Evolutionary conservation across 2,113 vertebrate species (phyloP), one percentile per base, ranked within the genome.

Genomic region (Gavialis gangeticus): DNA sequence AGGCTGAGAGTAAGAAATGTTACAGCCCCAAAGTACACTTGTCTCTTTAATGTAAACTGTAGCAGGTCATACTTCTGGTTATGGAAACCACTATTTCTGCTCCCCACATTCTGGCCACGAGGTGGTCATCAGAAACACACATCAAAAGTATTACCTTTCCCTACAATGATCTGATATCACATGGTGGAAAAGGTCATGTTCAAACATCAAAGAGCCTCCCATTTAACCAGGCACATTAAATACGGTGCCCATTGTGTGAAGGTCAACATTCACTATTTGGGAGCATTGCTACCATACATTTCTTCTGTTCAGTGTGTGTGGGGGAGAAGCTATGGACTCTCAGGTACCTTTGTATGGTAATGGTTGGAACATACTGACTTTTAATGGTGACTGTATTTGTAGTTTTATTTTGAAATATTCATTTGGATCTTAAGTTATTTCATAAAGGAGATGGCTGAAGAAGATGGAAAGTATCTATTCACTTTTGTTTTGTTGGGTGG

Each of bases 51-150:
- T 86, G 94, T 69, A 64, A 75, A 2, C 27, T 91, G 10, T 54
- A 3, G 24, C 64, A 19, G 4, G 87, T 24, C 28, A 5, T 22
- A 62, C 76, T 79, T 18, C 30, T 10, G 12, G 57, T 55, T 60
- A 28, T 86, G 80, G 79, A 94, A 91, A 71, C 10, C 57, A 46
- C 84, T 64, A 2, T 34, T 94, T 84, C 46, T 77, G 64, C 92
- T 95, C 87, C 62, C 0, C 0, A 12, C 46, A 46, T 46, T 62
- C 69, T 89, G 75, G 77, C 75, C 95, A 86, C 91, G 75, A 78
- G 87, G 79, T 82, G 75, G 58, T 96, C 86, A 30, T 55, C 84
- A 66, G 18, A 93, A 85, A 84, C 94, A 87, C 11, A 64, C 1
- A 3, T 9, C 22, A 88, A 60, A 87, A 89, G 56, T 24, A n/a